phyloP scores from a whole-genome alignment of 2,113 vertebrate species.

The Scophthalmus maximus region DNA sequence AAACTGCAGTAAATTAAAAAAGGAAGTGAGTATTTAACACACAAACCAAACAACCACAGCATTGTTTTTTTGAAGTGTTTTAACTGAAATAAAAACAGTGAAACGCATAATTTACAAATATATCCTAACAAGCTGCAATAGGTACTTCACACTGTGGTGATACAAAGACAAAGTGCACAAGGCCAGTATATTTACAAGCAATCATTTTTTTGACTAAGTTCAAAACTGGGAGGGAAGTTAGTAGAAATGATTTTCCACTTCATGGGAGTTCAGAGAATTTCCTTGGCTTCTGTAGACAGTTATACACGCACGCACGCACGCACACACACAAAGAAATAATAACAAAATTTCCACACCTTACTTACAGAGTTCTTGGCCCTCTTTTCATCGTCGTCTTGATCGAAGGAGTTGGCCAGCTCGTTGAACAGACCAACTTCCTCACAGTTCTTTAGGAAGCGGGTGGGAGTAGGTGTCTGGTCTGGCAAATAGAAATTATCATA shows the following conservation, averaged over 20 bases:
- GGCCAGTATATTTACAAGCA: conserved; percentile 9
- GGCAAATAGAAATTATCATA: conserved; percentile 55
- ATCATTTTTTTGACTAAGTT: conserved; percentile 27
- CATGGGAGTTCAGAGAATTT: conserved; percentile 3
- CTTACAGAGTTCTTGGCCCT: conserved; percentile 83
- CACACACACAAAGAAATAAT: neutral
- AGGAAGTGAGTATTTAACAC: conserved; percentile 29
- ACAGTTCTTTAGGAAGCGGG: conserved; percentile 98
- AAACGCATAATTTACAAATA: too few species aligned
- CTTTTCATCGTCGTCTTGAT: conserved; percentile 96
- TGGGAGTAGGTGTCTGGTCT: conserved; percentile 99
- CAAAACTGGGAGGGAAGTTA: conserved; percentile 33
- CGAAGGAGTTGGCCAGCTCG: conserved; percentile 94
- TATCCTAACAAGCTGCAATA: too few species aligned
- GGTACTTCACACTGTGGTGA: too few species aligned
- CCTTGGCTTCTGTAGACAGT: conserved; percentile 1
- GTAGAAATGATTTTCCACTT: conserved; percentile 13
- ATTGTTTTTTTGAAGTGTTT: too few species aligned
- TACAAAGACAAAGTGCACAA: too few species aligned
- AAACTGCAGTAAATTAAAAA: neutral
- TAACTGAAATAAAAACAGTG: conserved; percentile 5
- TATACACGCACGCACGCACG: neutral
- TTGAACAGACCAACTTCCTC: conserved; percentile 98
- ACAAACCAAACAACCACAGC: conserved; percentile 24
- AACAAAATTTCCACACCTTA: conserved; percentile 13